Percentiles rank a stretch among this genome's conserved stretches.
Conservation (phyloP, 2,113 vertebrate species). For the Probosciger aterrimus region DNA sequence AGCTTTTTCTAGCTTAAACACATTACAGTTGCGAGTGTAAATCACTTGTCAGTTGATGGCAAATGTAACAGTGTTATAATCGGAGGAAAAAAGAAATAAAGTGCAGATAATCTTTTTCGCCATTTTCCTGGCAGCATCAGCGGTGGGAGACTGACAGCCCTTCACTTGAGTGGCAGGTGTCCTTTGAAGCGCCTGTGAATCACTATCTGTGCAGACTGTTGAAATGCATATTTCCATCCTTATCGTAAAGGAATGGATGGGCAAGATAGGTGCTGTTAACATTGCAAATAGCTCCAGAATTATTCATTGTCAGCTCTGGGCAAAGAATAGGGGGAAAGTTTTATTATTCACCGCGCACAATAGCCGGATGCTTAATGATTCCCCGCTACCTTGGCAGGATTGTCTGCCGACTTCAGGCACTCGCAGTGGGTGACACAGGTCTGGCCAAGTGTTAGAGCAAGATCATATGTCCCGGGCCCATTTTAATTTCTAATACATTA, state of each 20-base stretch:
- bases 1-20: conserved; percentile 82
- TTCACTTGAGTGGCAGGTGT: conserved; percentile 99
- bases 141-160: conserved; percentile 96
- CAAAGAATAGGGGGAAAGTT: conserved; percentile 88
- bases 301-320: conserved; percentile 97
- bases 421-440: conserved; percentile 95
- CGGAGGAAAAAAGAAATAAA: conserved; percentile 85
- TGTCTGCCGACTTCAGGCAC: conserved; percentile 93
- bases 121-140: conserved; percentile 87
- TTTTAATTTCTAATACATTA: conserved; percentile 99
- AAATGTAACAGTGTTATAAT: conserved; percentile 89
- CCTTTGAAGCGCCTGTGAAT: conserved; percentile 97
- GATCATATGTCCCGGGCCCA: conserved; percentile 97
- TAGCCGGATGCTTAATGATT: conserved; percentile 97
- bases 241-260: conserved; percentile 99
- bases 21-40: conserved; percentile 89
- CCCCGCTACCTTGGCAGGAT: conserved; percentile 95
- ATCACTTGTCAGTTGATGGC: conserved; percentile 95
- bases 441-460: conserved; percentile 99
- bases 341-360: conserved; percentile 99
- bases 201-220: conserved; percentile 96
- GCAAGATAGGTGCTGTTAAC: conserved; percentile 99
- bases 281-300: conserved; percentile 99
- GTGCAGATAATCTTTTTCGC: conserved; percentile 97
- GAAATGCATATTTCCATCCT: conserved; percentile 99